Conservation (phyloP, 2,797 vertebrate species). For the Urophycis tenuis region DNA sequence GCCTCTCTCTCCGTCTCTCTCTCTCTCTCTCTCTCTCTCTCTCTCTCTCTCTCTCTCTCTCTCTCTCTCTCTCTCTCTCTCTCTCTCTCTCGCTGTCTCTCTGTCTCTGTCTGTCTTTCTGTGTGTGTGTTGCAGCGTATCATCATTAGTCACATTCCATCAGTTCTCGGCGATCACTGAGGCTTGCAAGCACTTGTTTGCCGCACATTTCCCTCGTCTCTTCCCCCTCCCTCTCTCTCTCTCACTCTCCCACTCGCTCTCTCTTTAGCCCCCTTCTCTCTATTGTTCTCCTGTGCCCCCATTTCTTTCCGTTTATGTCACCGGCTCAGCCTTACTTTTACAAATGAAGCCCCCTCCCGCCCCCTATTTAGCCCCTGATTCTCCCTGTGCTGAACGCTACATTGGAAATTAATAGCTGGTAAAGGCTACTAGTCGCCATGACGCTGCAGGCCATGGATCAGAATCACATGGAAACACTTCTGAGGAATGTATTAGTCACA, state of each 20-base stretch:
- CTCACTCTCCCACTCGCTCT: slow-evolving; percentile 12
- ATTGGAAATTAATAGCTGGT: no score
- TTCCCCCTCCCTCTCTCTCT: slow-evolving; percentile 10
- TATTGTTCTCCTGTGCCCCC: slow-evolving; percentile 35
- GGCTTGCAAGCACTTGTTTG: slow-evolving; percentile 50
- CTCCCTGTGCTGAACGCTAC: no score
- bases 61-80: not conserved
- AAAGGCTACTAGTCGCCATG: no score
- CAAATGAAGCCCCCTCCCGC: no score
- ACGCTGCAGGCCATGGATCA: no score
- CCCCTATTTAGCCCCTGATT: not conserved
- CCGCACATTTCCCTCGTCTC: slow-evolving; percentile 8
- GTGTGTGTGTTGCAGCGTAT: slow-evolving; percentile 29
- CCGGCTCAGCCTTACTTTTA: not conserved
- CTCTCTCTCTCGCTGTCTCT: slow-evolving; percentile 5
- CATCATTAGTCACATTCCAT: slow-evolving; percentile 66
- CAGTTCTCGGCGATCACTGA: slow-evolving; percentile 45
- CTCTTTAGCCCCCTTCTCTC: slow-evolving; percentile 12
- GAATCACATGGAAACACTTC: no score
- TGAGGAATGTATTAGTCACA: no score
- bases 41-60: no score
- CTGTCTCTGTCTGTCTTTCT: not conserved
- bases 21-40: not conserved
- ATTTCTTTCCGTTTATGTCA: slow-evolving; percentile 20
- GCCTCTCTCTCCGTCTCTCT: slow-evolving; percentile 1